phyloP scores from a whole-genome alignment of 2,797 vertebrate genomes.

The Eutrigla gurnardus region DNA sequence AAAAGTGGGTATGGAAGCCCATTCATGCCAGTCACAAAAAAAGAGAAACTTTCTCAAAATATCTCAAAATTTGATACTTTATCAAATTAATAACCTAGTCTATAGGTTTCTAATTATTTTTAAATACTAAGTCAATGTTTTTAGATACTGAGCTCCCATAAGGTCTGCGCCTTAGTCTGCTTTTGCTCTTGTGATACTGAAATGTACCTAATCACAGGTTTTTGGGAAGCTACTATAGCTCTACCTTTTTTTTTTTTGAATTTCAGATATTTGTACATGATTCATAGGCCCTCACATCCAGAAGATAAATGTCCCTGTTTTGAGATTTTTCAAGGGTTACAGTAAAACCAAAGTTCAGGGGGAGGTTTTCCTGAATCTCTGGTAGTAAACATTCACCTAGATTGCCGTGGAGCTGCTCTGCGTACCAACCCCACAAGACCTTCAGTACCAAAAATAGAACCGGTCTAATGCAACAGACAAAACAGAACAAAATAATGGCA shows the following conservation, averaged over 20 bases:
- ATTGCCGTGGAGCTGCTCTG: slow-evolving; percentile 45
- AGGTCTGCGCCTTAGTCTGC: background rate
- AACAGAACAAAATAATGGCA: slow-evolving; percentile 70
- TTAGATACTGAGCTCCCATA: too few species aligned
- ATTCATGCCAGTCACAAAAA: too few species aligned
- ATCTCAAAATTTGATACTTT: too few species aligned
- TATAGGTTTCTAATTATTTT: too few species aligned
- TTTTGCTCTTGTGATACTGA: background rate
- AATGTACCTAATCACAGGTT: background rate
- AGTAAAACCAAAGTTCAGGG: slow-evolving; percentile 38
- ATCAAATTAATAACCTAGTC: too few species aligned
- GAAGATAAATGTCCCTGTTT: slow-evolving; percentile 30
- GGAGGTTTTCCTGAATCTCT: slow-evolving; percentile 31
- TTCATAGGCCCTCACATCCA: background rate
- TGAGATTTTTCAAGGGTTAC: slow-evolving; percentile 35
- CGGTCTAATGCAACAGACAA: slow-evolving; percentile 58
- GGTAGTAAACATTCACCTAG: slow-evolving; percentile 53
- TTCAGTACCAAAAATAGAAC: slow-evolving; percentile 67
- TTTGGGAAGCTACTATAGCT: background rate
- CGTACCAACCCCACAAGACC: slow-evolving; percentile 53
- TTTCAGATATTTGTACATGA: slow-evolving; percentile 6
- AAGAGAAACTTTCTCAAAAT: too few species aligned
- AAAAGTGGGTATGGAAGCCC: too few species aligned
- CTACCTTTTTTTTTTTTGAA: background rate
- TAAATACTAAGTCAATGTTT: too few species aligned